A percentile compares a stretch with the other conserved stretches of the same genome.
These are phyloP conservation scores for Tigriopus californicus DNA, from an alignment of 2,888 invertebrate genomes.

Conservation along the genomic window DNA sequence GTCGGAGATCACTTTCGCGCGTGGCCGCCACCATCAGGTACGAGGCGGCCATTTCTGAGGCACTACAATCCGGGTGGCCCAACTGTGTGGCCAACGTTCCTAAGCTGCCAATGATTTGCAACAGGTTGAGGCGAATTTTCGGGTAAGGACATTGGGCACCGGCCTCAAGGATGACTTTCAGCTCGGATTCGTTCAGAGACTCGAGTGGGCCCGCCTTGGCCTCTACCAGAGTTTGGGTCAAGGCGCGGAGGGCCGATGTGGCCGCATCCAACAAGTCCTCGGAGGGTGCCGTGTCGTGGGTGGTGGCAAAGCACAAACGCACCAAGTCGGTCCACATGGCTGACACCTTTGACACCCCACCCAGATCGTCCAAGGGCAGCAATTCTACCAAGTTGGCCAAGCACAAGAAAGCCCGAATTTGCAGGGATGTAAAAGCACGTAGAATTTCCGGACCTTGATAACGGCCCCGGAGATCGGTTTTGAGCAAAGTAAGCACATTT, in stretches of 20 bases:
- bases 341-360: constrained; percentile 33
- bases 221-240: constrained; percentile 43
- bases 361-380: constrained; percentile 41
- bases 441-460: background rate
- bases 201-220: constrained; percentile 21
- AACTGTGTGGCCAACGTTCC: constrained; percentile 19
- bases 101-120: constrained; percentile 22
- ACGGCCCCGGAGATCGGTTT: constrained; percentile 29
- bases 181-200: constrained; percentile 37
- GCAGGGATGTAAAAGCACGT: constrained; percentile 29
- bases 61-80: background rate
- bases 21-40: constrained; percentile 40
- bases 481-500: constrained; percentile 36
- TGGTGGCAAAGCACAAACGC: constrained; percentile 27
- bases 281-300: constrained; percentile 13
- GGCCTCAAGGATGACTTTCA: constrained; percentile 26
- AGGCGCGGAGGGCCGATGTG: constrained; percentile 53
- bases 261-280: constrained; percentile 42
- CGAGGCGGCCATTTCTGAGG: constrained; percentile 25
- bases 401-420: constrained; percentile 45
- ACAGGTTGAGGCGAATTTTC: constrained; percentile 22
- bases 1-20: constrained; percentile 45
- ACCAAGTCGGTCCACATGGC: constrained; percentile 44
- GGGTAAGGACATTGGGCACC: constrained; percentile 22
- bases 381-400: constrained; percentile 46